Conservation (phyloP, 1,140 invertebrate genomes). For the Aethina tumida region DNA sequence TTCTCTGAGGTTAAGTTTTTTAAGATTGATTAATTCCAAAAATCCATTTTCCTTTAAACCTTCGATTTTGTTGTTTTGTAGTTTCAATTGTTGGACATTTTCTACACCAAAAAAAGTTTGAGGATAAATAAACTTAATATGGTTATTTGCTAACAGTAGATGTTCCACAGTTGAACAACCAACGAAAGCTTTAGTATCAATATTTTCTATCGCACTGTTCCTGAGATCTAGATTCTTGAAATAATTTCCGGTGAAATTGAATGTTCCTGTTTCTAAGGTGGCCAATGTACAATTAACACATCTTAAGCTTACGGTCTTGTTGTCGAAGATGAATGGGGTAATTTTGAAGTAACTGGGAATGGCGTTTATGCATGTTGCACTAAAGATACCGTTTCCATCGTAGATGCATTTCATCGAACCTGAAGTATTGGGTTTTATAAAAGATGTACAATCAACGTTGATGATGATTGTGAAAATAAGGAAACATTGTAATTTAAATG, state of each 20-base stretch:
- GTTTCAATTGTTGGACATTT: constrained; percentile 23
- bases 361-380: constrained; percentile 32
- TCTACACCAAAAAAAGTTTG: constrained; percentile 29
- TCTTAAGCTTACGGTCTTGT: constrained; percentile 30
- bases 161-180: constrained; percentile 28
- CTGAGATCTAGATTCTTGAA: constrained; percentile 26
- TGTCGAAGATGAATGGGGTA: constrained; percentile 32
- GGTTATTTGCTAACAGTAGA: constrained; percentile 26
- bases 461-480: too few species aligned
- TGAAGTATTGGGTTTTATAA: too few species aligned
- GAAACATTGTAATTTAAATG: too few species aligned
- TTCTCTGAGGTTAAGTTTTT: constrained; percentile 44
- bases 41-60: constrained; percentile 26
- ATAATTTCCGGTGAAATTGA: constrained; percentile 32
- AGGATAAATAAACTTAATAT: constrained; percentile 25
- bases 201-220: constrained; percentile 20
- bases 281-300: constrained; percentile 29
- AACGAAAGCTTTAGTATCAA: constrained; percentile 26
- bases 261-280: constrained; percentile 23
- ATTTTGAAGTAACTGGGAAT: constrained; percentile 26
- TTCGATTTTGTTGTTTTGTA: constrained; percentile 26
- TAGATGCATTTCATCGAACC: constrained; percentile 33
- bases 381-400: constrained; percentile 31
- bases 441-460: too few species aligned
- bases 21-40: constrained; percentile 33